phyloP scores from a whole-genome alignment of 2,113 vertebrate genomes.

The Jaculus jaculus region DNA sequence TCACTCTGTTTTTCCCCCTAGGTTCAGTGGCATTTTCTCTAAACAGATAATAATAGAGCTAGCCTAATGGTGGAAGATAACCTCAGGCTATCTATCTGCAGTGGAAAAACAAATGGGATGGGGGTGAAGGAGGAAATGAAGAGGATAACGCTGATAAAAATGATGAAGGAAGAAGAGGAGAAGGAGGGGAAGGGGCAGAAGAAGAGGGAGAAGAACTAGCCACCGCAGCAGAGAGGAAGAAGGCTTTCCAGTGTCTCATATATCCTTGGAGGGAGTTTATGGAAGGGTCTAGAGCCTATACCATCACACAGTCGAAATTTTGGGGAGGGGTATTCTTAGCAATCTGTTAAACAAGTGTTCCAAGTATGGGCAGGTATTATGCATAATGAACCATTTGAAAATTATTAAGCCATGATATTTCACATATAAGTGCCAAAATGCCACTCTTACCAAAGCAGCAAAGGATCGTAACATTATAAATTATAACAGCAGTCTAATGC shows the following conservation, averaged over 20 bases:
- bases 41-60: slow-evolving; percentile 61
- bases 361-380: neutral
- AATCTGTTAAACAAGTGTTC: neutral
- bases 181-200: neutral
- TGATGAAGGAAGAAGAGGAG: neutral
- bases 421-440: neutral
- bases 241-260: neutral
- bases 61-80: slow-evolving; percentile 57
- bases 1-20: slow-evolving; percentile 41
- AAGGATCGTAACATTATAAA: neutral
- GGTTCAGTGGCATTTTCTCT: slow-evolving; percentile 66
- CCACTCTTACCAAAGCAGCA: neutral
- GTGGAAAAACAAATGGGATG: neutral
- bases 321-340: neutral
- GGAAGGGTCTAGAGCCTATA: neutral
- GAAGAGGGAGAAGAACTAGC: no score
- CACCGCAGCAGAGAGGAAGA: rapidly evolving
- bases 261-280: neutral
- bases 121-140: neutral
- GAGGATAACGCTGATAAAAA: neutral
- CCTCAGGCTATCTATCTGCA: slow-evolving; percentile 22
- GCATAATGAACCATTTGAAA: neutral
- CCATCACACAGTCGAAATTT: neutral
- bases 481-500: neutral
- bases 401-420: neutral